These are phyloP conservation scores for Pterocles orientalis DNA, from an alignment of 2,113 vertebrate species.

Conservation along the genomic window DNA sequence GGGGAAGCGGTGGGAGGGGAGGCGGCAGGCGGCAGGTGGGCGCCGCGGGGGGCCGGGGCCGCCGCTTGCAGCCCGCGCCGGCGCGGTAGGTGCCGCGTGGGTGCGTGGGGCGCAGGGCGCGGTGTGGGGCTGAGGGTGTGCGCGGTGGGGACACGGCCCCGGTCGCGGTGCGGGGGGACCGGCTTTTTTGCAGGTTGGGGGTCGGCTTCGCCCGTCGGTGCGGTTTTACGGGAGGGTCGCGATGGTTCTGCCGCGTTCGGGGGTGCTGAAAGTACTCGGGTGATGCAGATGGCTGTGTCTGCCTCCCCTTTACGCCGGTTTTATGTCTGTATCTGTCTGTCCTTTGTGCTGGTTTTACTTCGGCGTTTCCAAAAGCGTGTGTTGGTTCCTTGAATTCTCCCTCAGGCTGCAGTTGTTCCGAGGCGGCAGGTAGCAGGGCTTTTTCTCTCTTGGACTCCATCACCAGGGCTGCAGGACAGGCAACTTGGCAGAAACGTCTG, in stretches of 20 bases:
- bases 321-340: not conserved
- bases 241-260: not conserved
- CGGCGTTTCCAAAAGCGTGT: not conserved
- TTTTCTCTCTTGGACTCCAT: not conserved
- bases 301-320: not conserved
- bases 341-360: not conserved
- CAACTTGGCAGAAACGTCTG: not conserved
- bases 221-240: not conserved
- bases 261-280: not conserved
- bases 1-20: not conserved
- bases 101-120: too few species aligned
- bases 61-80: not conserved
- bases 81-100: not conserved
- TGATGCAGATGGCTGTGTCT: fast-evolving
- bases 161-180: not conserved
- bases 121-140: not conserved
- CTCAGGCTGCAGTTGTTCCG: not conserved
- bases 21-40: not conserved
- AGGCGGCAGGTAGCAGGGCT: not conserved
- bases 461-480: not conserved
- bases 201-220: not conserved
- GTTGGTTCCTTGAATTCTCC: not conserved
- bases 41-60: not conserved
- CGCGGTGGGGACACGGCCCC: too few species aligned
- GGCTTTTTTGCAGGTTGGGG: not conserved